Percentiles rank a stretch among this genome's conserved stretches.
phyloP scores from a whole-genome alignment of 2,797 vertebrate genomes.

The Mormyrops boulengeri region DNA sequence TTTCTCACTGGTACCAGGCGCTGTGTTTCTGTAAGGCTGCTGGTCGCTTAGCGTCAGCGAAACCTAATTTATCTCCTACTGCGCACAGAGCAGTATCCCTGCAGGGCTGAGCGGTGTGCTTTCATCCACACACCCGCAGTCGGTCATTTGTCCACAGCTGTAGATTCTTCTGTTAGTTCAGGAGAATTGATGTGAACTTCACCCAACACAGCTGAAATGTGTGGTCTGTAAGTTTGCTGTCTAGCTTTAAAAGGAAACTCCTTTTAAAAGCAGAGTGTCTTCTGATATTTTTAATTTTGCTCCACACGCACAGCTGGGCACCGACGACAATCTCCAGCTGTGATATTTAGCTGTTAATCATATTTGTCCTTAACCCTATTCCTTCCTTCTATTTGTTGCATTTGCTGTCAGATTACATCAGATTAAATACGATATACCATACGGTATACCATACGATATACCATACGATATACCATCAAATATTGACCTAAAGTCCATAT shows the following conservation, averaged over 20 bases:
- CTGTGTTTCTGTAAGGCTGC: not conserved
- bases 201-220: not conserved
- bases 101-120: not conserved
- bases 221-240: not conserved
- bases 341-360: not conserved
- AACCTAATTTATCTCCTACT: constrained; percentile 6
- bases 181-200: not conserved
- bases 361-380: not conserved
- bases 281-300: not conserved
- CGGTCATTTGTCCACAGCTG: not conserved
- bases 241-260: not conserved
- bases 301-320: not conserved
- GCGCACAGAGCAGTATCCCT: not conserved
- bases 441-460: no score
- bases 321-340: not conserved
- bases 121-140: not conserved
- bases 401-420: not conserved
- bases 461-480: not conserved
- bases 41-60: not conserved
- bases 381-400: not conserved
- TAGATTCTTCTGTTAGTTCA: not conserved
- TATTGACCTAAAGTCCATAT: not conserved
- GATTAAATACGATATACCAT: not conserved
- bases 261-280: not conserved
- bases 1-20: not conserved